A percentile compares a stretch with the other conserved stretches of the same genome.
These are phyloP conservation scores for Drosophila neonasuta DNA, from an alignment of 2,888 invertebrate genomes.

Conservation along the genomic window DNA sequence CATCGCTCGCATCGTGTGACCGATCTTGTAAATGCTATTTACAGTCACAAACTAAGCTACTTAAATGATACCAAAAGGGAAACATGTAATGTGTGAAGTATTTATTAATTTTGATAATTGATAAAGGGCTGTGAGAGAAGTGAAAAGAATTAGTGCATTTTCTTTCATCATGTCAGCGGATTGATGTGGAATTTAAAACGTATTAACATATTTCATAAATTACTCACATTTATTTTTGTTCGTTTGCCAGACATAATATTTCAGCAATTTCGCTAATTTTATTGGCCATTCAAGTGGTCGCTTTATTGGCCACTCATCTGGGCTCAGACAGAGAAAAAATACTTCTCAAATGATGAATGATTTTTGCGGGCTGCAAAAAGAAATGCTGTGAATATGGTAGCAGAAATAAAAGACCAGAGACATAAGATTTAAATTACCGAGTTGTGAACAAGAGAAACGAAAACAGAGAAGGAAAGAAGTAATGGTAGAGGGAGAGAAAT, in stretches of 20 bases:
- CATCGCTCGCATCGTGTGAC: constrained; percentile 10
- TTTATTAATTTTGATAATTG: constrained; percentile 19
- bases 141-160: neutral
- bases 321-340: neutral
- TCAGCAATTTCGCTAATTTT: constrained; percentile 26
- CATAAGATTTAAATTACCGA: constrained; percentile 62
- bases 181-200: neutral
- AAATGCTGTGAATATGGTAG: constrained; percentile 21
- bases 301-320: constrained; percentile 30
- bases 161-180: neutral
- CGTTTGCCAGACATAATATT: constrained; percentile 1
- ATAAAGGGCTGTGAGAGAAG: neutral
- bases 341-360: constrained; percentile 16
- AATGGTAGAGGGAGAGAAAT: constrained; percentile 28
- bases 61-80: constrained; percentile 8
- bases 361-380: constrained; percentile 8
- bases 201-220: constrained; percentile 20
- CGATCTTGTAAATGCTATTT: constrained; percentile 7
- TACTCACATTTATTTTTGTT: constrained; percentile 3
- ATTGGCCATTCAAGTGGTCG: constrained; percentile 12
- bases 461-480: too few species aligned
- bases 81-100: constrained; percentile 13
- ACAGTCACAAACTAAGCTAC: constrained; percentile 18
- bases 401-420: constrained; percentile 21
- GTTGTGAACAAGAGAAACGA: constrained; percentile 48